These are phyloP conservation scores for Progne subis DNA, from an alignment of 2,113 vertebrate species.

Conservation along the genomic window DNA sequence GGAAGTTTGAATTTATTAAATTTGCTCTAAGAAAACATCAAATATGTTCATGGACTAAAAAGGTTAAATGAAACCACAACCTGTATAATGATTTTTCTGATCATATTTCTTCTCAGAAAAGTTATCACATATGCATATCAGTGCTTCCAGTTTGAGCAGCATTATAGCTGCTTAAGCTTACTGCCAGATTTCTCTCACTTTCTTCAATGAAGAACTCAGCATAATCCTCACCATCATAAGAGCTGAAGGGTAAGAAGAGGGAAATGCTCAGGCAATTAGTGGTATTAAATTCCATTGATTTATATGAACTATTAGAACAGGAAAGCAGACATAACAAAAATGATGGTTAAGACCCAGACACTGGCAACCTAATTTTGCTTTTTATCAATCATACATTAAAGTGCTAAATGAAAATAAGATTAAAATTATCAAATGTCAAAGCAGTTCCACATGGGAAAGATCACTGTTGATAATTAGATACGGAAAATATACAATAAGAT, in stretches of 20 bases:
- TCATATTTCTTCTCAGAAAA: slow-evolving; percentile 49
- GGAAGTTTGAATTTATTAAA: slow-evolving; percentile 72
- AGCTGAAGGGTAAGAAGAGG: not conserved
- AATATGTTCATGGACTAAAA: slow-evolving; percentile 7
- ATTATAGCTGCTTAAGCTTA: not conserved
- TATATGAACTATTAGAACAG: slow-evolving; percentile 55
- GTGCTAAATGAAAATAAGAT: slow-evolving; percentile 20
- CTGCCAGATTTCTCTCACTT: not conserved
- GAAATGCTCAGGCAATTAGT: slow-evolving; percentile 56
- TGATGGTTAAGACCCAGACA: slow-evolving; percentile 6
- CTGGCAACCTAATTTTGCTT: slow-evolving; percentile 53
- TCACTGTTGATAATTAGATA: not conserved
- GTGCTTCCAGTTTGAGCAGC: not conserved
- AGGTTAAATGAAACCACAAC: slow-evolving; percentile 70
- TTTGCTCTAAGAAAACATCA: slow-evolving; percentile 56
- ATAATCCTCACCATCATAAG: slow-evolving; percentile 37
- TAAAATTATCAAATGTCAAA: slow-evolving; percentile 26
- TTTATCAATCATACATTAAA: slow-evolving; percentile 52
- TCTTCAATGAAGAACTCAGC: not conserved
- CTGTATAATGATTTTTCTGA: slow-evolving; percentile 42
- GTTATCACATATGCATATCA: not conserved
- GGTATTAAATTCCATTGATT: slow-evolving; percentile 66
- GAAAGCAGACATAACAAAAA: slow-evolving; percentile 51
- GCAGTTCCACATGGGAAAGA: slow-evolving; percentile 29
- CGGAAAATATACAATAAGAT: slow-evolving; percentile 36